phyloP scores from a whole-genome alignment of 2,113 vertebrate genomes.

The Nibea albiflora region DNA sequence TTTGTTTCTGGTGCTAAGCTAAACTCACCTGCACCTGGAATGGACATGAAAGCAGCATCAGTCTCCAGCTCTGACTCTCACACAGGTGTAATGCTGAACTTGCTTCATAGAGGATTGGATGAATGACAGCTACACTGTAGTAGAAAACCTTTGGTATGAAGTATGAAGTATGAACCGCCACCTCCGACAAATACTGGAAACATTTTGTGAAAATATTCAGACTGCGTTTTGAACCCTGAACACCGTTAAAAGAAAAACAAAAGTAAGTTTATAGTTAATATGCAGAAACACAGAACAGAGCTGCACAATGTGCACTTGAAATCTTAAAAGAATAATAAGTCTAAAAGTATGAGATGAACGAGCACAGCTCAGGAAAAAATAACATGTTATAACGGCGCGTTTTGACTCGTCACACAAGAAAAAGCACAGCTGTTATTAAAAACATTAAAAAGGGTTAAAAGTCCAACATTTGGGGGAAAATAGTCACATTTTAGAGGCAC shows the following conservation, averaged over 20 bases:
- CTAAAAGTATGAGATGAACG: background rate
- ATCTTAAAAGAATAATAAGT: background rate
- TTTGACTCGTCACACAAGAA: background rate
- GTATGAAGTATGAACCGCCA: background rate
- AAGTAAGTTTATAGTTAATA: conserved; percentile 1
- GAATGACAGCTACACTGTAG: background rate
- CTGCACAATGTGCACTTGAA: background rate
- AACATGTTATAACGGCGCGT: background rate
- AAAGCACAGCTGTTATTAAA: background rate
- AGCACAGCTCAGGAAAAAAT: conserved; percentile 20
- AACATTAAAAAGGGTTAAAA: background rate
- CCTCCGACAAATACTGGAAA: background rate
- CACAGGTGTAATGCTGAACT: background rate
- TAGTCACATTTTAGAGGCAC: too few relatives aligned
- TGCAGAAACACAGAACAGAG: background rate
- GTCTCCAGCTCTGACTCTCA: background rate
- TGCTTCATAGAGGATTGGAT: background rate
- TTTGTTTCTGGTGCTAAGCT: background rate
- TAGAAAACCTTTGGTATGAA: conserved; percentile 16
- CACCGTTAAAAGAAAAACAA: background rate
- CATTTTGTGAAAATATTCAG: background rate
- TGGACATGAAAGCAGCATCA: background rate
- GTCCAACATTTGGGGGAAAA: background rate
- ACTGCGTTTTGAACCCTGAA: background rate
- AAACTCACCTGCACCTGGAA: background rate